Evolutionary conservation across 1,140 invertebrate species (phyloP), one percentile per base, ranked within the genome.

Genomic region (Mesaphorura yosii): DNA sequence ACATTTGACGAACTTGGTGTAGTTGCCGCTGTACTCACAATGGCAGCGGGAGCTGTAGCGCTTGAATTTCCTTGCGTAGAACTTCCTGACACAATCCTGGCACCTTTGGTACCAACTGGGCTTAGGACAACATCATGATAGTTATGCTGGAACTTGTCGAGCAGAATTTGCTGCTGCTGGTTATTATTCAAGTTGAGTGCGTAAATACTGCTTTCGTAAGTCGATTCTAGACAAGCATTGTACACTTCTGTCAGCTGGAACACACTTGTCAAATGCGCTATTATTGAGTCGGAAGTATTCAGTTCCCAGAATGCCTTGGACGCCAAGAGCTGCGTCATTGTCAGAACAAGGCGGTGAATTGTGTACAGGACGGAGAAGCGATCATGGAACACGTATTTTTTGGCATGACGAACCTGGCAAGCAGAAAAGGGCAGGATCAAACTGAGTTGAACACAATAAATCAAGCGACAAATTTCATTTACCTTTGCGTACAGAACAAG

Each of bases 401-500:
- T 62, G 27, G 60, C 60, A 50, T 62, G 60, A 14, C 44, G 39
- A 39, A 61, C 50, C 59, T 61, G 34, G 1, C 34, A 53, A 6
- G 25, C 22, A 42, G n/a, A n/a, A n/a, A 34, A 34, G n/a, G n/a
- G 10, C 10, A 34, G n/a, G 31, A n/a, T 34, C 31, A 34, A 34
- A 34, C n/a, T 34, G n/a, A 10, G 31, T 34, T n/a, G 31, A 10
- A 34, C 31, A 34, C 5, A 31, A 38, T n/a, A 31, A 48, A 48
- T 31, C 17, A 15, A 12, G 7, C 22, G 6, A 6, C 20, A n/a
- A 42, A 6, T 42, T 23, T n/a, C 5, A 6, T 23, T 41, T n/a
- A 62, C 60, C 51, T 62, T 62, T 17, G 50, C 45, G 42, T 46
- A 58, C 25, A 58, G 37, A 46, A 58, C 51, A 42, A 62, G 51